These are phyloP conservation scores for Ciconia stormi DNA, from an alignment of 2,113 vertebrate species.

Conservation along the genomic window DNA sequence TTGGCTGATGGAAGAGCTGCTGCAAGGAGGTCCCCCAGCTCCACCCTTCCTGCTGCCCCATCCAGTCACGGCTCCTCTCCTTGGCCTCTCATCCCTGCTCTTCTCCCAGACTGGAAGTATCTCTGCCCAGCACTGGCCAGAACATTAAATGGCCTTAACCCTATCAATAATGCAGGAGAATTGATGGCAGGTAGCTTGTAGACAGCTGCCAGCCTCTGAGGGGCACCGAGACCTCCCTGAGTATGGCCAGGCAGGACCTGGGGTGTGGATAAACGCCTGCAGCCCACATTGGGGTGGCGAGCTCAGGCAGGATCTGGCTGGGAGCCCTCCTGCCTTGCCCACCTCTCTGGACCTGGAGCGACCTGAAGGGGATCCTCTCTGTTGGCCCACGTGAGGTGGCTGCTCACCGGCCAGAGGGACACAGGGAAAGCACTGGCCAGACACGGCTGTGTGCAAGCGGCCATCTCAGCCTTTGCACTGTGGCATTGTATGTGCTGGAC, in stretches of 20 bases:
- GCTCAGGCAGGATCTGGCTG: background rate
- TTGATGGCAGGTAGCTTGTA: background rate
- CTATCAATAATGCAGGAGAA: constrained; percentile 32
- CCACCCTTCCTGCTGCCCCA: background rate
- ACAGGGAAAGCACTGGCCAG: background rate
- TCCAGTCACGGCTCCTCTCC: background rate
- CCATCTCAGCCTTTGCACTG: background rate
- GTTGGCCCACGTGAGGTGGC: background rate
- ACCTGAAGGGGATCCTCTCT: background rate
- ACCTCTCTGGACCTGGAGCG: background rate
- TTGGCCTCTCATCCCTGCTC: background rate
- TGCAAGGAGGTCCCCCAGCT: background rate
- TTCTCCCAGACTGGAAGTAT: background rate
- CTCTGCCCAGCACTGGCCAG: background rate
- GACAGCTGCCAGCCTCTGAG: background rate
- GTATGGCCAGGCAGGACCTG: background rate
- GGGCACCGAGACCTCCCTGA: background rate
- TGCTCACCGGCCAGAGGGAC: background rate
- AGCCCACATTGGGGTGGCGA: background rate
- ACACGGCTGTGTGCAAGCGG: background rate
- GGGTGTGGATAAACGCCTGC: background rate
- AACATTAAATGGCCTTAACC: background rate
- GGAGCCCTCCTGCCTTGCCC: background rate
- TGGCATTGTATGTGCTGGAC: background rate
- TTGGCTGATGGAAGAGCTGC: background rate